Percentiles rank a stretch among this genome's conserved stretches.
These are phyloP conservation scores for Acrocephalus arundinaceus DNA, from an alignment of 2,113 vertebrate genomes.

Conservation along the genomic window DNA sequence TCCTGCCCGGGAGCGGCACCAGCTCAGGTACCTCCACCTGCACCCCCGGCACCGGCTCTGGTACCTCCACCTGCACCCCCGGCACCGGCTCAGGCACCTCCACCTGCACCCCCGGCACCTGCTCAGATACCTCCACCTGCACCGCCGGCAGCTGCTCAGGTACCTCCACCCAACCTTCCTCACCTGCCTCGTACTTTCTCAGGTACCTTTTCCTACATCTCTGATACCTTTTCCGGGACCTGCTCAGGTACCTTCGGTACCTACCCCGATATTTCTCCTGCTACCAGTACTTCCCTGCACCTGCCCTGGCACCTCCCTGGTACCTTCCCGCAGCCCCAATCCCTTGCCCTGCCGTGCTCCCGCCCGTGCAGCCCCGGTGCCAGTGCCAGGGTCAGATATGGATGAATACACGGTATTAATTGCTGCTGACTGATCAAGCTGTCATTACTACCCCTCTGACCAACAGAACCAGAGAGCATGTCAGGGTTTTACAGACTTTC, in stretches of 20 bases:
- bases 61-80: neutral
- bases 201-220: neutral
- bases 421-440: neutral
- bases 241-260: neutral
- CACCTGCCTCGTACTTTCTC: neutral
- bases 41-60: neutral
- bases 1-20: neutral
- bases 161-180: too few relatives aligned
- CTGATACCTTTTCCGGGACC: neutral
- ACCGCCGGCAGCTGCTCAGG: neutral
- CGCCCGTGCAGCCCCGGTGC: neutral
- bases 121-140: neutral
- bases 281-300: too few relatives aligned
- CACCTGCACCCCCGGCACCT: neutral
- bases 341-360: fast-evolving
- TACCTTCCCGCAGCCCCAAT: neutral
- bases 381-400: fast-evolving
- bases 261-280: neutral
- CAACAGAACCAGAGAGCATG: fast-evolving
- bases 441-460: neutral
- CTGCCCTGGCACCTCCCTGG: neutral
- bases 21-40: neutral
- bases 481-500: neutral
- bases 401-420: fast-evolving
- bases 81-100: too few relatives aligned